Conservation (phyloP, 2,797 vertebrate species). For the Periophthalmus magnuspinnatus region DNA sequence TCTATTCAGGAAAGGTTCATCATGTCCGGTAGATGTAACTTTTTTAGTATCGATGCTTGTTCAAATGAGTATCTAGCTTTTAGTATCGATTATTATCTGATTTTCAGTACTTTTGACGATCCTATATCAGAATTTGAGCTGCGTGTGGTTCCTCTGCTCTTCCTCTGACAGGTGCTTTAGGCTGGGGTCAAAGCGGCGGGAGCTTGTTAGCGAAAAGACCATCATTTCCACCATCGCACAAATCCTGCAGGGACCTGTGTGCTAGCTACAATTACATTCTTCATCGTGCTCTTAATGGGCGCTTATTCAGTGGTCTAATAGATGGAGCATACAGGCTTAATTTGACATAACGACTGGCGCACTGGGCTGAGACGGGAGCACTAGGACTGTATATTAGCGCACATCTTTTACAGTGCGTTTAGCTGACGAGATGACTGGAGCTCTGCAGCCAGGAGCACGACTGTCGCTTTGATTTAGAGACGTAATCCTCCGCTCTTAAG, state of each 20-base stretch:
- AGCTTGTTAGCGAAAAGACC: conserved; percentile 54
- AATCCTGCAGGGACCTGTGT: conserved; percentile 34
- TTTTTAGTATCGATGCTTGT: no score
- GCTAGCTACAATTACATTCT: conserved; percentile 46
- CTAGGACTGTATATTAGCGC: background rate
- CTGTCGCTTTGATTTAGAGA: conserved; percentile 4
- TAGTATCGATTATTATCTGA: no score
- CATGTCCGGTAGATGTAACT: no score
- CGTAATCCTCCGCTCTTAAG: background rate
- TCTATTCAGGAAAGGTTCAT: no score
- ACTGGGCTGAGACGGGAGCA: conserved; percentile 23
- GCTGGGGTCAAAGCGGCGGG: conserved; percentile 33
- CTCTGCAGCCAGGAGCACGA: background rate
- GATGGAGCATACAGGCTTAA: conserved; percentile 29
- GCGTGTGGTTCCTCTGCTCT: background rate
- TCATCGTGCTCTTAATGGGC: conserved; percentile 42
- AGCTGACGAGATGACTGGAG: background rate
- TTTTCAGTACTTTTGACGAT: no score
- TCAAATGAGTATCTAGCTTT: no score
- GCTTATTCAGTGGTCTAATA: conserved; percentile 43
- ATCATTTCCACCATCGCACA: conserved; percentile 39
- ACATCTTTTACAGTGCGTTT: conserved; percentile 3
- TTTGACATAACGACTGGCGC: conserved; percentile 32
- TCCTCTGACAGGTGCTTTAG: conserved; percentile 9
- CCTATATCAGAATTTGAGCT: background rate